Base-by-base conservation (phyloP, 2,113 vertebrate species). In the Aythya baeri region DNA sequence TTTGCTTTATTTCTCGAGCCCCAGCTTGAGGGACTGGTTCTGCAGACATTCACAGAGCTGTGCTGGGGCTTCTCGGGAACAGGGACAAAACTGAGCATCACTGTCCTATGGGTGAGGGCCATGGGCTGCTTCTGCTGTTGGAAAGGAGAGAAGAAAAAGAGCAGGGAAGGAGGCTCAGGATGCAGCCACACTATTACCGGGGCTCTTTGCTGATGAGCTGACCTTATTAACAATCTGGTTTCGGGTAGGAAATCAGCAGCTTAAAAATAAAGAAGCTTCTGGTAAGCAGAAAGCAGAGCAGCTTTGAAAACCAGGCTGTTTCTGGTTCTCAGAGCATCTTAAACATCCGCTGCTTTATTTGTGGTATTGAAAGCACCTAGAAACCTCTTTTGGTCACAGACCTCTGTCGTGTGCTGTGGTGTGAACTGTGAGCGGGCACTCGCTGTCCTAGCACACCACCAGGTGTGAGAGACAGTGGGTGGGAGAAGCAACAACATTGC, bases 391-490 rank as follows among this genome's bases (percentile, higher is more conserved):
- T 1, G 2, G 65, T 52, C 27, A 6, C 4, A 11, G 43, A 55
- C 50, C 49, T 75, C 66, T 27, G 10, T 54, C 0, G 49, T 32
- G 54, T 59, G 83, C 71, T 68, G 66, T 55, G 57, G 86, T 17
- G 70, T 76, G 74, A 92, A 17, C 70, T 49, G 66, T 68, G 32
- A 82, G 80, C 6, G 0, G 66, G 87, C 66, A 80, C 66, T 79
- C 0, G 0, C 84, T 79, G 66, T 79, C 77, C 91, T 83, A 49
- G 25, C 34, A 49, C 5, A 1, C 55, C 76, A 72, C 57, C 94
- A 94, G 95, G 87, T 94, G 67, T 44, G 94, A 94, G 81, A 95
- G 91, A 91, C 66, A 0, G 94, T 91, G 93, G 83, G 95, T 89
- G 91, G 89, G 70, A 94, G 78, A 76, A 79, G 91, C 82, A 91